These are phyloP conservation scores for Drusus annulatus DNA, from an alignment of 1,140 invertebrate genomes.

Conservation along the genomic window DNA sequence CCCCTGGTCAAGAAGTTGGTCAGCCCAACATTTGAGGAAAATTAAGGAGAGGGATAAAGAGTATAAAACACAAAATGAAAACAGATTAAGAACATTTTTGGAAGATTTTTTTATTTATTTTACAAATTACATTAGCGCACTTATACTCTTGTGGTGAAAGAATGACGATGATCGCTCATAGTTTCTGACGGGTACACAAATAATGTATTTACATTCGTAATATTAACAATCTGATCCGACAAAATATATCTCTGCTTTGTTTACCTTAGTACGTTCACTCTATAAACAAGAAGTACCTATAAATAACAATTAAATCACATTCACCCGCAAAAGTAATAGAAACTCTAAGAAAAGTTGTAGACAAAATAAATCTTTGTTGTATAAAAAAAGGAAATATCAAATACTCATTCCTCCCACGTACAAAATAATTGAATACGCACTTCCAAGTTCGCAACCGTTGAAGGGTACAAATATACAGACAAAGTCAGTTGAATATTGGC, in stretches of 20 bases:
- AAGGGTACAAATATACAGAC: constrained; percentile 40
- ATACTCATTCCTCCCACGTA: constrained; percentile 39
- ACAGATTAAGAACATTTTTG: constrained; percentile 24
- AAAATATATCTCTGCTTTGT: constrained; percentile 42
- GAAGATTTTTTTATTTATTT: constrained; percentile 51
- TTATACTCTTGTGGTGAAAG: constrained; percentile 8
- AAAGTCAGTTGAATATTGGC: constrained; percentile 2
- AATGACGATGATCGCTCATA: neutral
- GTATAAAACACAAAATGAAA: constrained; percentile 11
- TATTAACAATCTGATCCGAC: constrained; percentile 17
- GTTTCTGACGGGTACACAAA: neutral
- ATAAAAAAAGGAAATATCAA: constrained; percentile 54
- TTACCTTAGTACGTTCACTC: constrained; percentile 23
- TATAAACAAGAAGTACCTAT: constrained; percentile 49
- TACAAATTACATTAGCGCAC: constrained; percentile 44
- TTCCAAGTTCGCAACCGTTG: constrained; percentile 52
- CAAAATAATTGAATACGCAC: constrained; percentile 43
- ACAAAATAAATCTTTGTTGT: constrained; percentile 59
- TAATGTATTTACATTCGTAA: constrained; percentile 31
- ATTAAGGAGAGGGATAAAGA: too few relatives aligned
- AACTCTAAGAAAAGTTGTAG: constrained; percentile 49
- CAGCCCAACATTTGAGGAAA: too few relatives aligned
- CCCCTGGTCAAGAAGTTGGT: too few relatives aligned
- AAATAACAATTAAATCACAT: constrained; percentile 53
- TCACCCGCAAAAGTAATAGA: constrained; percentile 38